Evolutionary conservation across 1,140 invertebrate genomes (phyloP).

Genomic region (Uloborus diversus): DNA sequence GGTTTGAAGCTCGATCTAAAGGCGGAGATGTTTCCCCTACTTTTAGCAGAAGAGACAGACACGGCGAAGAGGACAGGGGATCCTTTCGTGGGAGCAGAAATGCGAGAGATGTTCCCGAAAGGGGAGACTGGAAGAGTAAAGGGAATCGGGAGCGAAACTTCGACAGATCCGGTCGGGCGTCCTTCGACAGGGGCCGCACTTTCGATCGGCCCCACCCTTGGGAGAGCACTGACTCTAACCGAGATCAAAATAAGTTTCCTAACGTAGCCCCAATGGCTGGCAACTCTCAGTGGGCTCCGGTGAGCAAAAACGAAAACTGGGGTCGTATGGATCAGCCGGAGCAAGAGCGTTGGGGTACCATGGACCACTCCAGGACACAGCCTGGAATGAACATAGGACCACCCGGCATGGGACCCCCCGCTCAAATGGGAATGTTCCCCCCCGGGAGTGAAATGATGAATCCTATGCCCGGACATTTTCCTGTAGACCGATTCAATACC

Average conservation of each 20-base stretch:
- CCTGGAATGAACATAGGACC: slow-evolving; percentile 13
- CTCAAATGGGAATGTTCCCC: slow-evolving; percentile 30
- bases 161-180: slow-evolving; percentile 16
- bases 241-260: slow-evolving; percentile 20
- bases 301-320: slow-evolving; percentile 40
- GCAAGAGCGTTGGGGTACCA: slow-evolving; percentile 26
- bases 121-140: slow-evolving; percentile 34
- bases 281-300: slow-evolving; percentile 38
- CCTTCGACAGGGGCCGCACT: neutral
- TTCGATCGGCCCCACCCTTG: slow-evolving; percentile 34
- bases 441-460: slow-evolving; percentile 29
- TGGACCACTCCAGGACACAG: neutral
- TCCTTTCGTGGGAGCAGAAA: slow-evolving; percentile 13
- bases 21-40: slow-evolving; percentile 26
- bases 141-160: slow-evolving; percentile 15
- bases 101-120: slow-evolving; percentile 2
- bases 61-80: slow-evolving; percentile 10
- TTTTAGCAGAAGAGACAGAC: slow-evolving; percentile 21
- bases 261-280: neutral
- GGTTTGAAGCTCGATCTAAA: slow-evolving; percentile 28
- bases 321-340: slow-evolving; percentile 23
- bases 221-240: slow-evolving; percentile 6
- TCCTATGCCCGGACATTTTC: slow-evolving; percentile 19
- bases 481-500: slow-evolving; percentile 23
- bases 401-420: slow-evolving; percentile 25